Base-by-base conservation (phyloP, 2,113 vertebrate species). In the Ciconia maguari region DNA sequence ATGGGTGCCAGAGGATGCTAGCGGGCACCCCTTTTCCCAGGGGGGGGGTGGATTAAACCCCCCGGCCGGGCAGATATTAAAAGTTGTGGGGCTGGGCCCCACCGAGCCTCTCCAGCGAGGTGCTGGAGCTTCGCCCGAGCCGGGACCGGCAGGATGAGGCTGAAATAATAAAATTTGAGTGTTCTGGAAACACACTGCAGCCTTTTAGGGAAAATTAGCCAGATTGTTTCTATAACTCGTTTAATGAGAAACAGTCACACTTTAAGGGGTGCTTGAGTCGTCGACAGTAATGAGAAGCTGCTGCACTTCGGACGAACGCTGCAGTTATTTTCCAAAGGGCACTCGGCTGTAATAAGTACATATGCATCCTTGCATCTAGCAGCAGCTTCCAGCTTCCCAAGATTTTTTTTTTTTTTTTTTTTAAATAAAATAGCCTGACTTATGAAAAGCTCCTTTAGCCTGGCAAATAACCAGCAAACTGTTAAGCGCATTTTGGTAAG, bases 151-250 rank as follows among this genome's bases (percentile, higher is more conserved):
- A 11, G 79, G 49, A 77, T 26, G 41, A 69, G 54, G 87, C 79
- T 84, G 71, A 26, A 55, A 85, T 44, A 41, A 93, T 64, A 58
- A 66, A 82, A 82, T 9, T 1, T 0, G 68, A 71, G 83, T 9
- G 58, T 34, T 32, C 41, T 65, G 76, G 80, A 79, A 82, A 46
- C 57, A 51, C n/a, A 7, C 11, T 6, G 55, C 60, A 51, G 84
- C 65, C 81, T 89, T 88, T 75, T 70, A 75, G 93, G 80, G 87
- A 38, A 82, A 91, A 91, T 91, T 27, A 89, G 80, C 65, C 87
- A 86, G 90, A 54, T 51, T 82, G 80, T 69, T 74, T 49, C 83
- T 44, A 0, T 38, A 85, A 88, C 42, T 52, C 19, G 1, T 55
- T 66, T 89, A 89, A 76, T 36, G 84, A 85, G 91, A 75, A 83